These are phyloP conservation scores for Manis crassicaudata DNA, from an alignment of 2,797 vertebrate genomes.

Conservation along the genomic window DNA sequence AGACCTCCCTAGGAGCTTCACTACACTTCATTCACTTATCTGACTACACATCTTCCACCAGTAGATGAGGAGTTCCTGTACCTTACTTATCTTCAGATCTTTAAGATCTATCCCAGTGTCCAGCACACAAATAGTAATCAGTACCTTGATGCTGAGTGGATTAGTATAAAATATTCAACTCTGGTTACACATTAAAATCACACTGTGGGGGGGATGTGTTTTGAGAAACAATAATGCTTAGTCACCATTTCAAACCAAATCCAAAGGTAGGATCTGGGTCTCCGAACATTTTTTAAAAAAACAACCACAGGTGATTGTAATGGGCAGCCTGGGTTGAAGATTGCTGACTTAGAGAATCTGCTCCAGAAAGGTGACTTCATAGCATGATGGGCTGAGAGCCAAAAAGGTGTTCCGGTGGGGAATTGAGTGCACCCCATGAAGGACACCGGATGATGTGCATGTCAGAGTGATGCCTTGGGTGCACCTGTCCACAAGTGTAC, in stretches of 20 bases:
- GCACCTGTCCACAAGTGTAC: background rate
- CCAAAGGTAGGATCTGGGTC: background rate
- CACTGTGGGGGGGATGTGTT: background rate
- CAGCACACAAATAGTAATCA: background rate
- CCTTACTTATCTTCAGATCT: background rate
- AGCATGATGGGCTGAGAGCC: background rate
- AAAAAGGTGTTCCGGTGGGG: background rate
- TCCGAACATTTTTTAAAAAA: background rate
- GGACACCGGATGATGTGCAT: background rate
- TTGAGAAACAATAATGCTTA: background rate
- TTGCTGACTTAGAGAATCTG: background rate
- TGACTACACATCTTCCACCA: background rate
- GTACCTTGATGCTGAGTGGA: background rate
- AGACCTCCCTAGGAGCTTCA: background rate
- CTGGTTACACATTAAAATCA: background rate
- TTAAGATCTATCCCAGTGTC: background rate
- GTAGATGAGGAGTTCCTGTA: background rate
- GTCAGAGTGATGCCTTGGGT: background rate
- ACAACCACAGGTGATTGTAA: background rate
- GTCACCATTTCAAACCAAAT: background rate
- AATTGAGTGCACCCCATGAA: background rate
- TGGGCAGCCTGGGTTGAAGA: background rate
- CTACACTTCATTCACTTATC: background rate
- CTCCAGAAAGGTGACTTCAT: background rate
- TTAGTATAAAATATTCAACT: background rate